Conservation (phyloP, 2,888 invertebrate genomes). For the Mermis nigrescens region DNA sequence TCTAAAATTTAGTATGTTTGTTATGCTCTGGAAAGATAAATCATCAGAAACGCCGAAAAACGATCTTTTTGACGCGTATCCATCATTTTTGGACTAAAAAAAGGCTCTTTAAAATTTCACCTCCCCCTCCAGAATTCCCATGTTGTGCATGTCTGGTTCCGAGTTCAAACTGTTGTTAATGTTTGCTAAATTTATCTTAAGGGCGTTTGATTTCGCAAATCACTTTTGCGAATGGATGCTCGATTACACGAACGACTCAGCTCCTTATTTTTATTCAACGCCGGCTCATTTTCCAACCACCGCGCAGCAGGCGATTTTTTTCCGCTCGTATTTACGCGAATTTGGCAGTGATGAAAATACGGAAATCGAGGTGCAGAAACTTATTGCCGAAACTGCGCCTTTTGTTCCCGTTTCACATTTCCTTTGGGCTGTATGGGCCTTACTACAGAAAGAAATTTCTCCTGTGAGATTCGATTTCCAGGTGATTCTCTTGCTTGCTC, state of each 20-base stretch:
- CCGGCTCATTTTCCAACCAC: constrained; percentile 51
- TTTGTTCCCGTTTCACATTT: constrained; percentile 72
- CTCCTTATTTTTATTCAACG: constrained; percentile 55
- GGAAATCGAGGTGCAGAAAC: constrained; percentile 5
- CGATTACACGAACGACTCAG: constrained; percentile 57
- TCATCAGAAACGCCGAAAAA: too few relatives aligned
- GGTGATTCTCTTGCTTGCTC: too few relatives aligned
- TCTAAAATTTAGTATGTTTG: too few relatives aligned
- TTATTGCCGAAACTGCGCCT: constrained; percentile 56
- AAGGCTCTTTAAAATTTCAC: too few relatives aligned
- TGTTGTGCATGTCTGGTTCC: too few relatives aligned
- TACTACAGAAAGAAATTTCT: constrained; percentile 28
- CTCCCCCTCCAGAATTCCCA: too few relatives aligned
- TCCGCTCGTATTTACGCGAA: not conserved
- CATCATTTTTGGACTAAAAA: too few relatives aligned
- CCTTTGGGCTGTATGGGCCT: constrained; percentile 75
- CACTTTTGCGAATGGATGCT: constrained; percentile 76
- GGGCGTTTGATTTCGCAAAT: constrained; percentile 80
- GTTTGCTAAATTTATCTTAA: too few relatives aligned
- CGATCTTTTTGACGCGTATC: too few relatives aligned
- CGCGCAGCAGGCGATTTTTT: constrained; percentile 51
- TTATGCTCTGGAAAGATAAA: too few relatives aligned
- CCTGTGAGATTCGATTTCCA: constrained; percentile 29
- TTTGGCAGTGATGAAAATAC: not conserved
- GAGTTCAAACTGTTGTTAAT: too few relatives aligned